Conservation (phyloP, 2,888 invertebrate species). For the Coleophora deauratella region DNA sequence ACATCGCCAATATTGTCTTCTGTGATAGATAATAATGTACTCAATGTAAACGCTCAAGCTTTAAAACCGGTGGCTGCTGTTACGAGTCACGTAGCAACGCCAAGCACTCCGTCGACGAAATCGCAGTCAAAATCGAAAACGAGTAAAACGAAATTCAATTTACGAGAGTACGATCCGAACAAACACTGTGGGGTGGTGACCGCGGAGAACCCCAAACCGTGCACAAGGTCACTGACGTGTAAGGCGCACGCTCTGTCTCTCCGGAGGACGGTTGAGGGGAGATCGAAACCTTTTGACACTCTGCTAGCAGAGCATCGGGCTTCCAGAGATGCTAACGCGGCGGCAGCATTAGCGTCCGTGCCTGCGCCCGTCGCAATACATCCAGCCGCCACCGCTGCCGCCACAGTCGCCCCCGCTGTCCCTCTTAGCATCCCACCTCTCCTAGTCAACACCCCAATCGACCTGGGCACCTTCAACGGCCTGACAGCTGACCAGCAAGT, state of each 20-base stretch:
- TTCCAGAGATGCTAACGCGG: constrained; percentile 66
- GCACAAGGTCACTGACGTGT: constrained; percentile 85
- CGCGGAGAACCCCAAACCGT: constrained; percentile 80
- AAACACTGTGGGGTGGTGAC: constrained; percentile 87
- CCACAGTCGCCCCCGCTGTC: constrained; percentile 19
- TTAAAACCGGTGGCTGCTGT: constrained; percentile 24
- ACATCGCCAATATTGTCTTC: constrained; percentile 43
- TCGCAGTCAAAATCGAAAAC: constrained; percentile 42
- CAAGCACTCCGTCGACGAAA: constrained; percentile 39
- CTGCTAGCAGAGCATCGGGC: constrained; percentile 82
- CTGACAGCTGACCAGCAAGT: constrained; percentile 57
- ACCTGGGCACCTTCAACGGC: constrained; percentile 48
- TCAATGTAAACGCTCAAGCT: constrained; percentile 28
- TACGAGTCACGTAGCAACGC: constrained; percentile 23
- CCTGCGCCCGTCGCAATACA: constrained; percentile 16
- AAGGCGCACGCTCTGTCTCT: constrained; percentile 80
- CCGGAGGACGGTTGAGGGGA: constrained; percentile 79
- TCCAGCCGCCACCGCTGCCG: constrained; percentile 18
- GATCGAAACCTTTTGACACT: constrained; percentile 83
- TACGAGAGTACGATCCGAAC: constrained; percentile 86
- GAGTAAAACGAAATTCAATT: constrained; percentile 60
- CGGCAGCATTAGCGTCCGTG: constrained; percentile 27
- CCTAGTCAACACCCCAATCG: constrained; percentile 51
- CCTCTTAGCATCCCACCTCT: constrained; percentile 42
- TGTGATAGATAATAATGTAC: constrained; percentile 34